phyloP scores from a whole-genome alignment of 1,140 invertebrate genomes.

The Penaeus indicus region DNA sequence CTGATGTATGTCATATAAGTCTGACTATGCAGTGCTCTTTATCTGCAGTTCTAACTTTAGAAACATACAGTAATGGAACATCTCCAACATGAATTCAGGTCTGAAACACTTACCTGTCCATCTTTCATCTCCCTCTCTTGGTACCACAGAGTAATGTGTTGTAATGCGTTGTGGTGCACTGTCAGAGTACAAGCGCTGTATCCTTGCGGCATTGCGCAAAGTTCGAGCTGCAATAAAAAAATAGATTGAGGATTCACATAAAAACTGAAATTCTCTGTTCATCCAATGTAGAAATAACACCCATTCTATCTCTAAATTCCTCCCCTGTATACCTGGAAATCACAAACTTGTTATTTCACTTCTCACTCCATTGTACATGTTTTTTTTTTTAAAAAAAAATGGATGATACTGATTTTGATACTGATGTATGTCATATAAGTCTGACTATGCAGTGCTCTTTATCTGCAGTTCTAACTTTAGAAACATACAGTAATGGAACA shows the following conservation, averaged over 20 bases:
- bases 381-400: too few species aligned
- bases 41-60: too few species aligned
- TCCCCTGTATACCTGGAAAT: not conserved
- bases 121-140: slow-evolving; percentile 92
- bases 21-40: too few species aligned
- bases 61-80: not conserved
- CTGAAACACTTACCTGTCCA: slow-evolving; percentile 86
- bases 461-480: too few species aligned
- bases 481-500: not conserved
- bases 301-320: not conserved
- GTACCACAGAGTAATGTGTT: slow-evolving; percentile 95
- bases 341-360: too few species aligned
- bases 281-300: too few species aligned
- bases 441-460: too few species aligned
- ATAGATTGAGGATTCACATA: not conserved
- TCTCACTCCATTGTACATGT: too few species aligned
- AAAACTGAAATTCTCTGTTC: not conserved
- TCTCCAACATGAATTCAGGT: not conserved
- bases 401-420: too few species aligned
- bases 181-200: slow-evolving; percentile 25
- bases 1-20: too few species aligned
- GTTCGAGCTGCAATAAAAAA: slow-evolving; percentile 31
- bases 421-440: too few species aligned
- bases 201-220: not conserved
- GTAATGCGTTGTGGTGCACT: slow-evolving; percentile 85